Evolutionary conservation across 2,113 vertebrate species (phyloP).

Genomic region (Alaudala cheleensis): DNA sequence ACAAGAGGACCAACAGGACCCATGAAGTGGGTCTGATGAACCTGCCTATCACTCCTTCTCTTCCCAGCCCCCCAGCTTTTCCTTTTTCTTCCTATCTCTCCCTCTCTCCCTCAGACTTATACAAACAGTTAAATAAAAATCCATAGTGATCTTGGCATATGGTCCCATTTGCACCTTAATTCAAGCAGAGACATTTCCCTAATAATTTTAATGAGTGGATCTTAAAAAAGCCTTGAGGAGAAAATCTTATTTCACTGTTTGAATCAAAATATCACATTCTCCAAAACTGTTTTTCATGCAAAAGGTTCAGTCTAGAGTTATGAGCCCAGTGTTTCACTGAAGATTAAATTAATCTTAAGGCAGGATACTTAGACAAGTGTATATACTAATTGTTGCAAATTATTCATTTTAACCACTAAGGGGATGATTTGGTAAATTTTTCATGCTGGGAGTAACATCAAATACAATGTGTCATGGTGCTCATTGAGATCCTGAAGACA

Average conservation of each 20-base stretch:
- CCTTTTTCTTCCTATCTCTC: neutral
- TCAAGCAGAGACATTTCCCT: neutral
- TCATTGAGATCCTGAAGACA: neutral
- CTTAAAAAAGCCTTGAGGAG: neutral
- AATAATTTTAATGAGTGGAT: neutral
- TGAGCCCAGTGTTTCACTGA: neutral
- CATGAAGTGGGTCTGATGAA: neutral
- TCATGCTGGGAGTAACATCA: neutral
- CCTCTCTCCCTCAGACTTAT: neutral
- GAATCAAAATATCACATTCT: neutral
- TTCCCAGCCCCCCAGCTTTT: neutral
- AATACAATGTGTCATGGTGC: neutral
- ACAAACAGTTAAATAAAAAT: neutral
- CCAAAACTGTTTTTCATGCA: neutral
- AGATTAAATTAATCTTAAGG: neutral
- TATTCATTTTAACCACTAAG: neutral
- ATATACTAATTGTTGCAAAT: neutral
- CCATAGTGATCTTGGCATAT: no score
- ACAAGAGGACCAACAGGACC: neutral
- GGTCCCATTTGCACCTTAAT: neutral
- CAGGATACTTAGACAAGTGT: neutral
- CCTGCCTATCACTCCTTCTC: neutral
- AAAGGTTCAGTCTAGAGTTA: neutral
- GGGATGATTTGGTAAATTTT: neutral
- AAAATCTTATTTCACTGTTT: neutral